Evolutionary conservation across 2,888 invertebrate genomes (phyloP).

Genomic region (Lycophotia porphyrea): DNA sequence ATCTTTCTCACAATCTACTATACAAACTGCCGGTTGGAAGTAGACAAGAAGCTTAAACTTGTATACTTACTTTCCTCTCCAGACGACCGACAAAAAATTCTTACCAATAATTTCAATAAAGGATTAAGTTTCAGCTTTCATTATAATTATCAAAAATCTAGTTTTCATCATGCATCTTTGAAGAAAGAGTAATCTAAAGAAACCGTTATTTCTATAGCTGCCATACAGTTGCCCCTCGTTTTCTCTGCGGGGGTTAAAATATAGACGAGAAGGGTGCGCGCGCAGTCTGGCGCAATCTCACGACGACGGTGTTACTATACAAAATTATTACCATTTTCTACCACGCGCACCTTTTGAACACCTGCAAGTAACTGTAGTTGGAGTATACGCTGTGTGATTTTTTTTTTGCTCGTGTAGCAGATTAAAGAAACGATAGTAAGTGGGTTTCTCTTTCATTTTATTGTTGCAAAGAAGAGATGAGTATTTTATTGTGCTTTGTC

Average conservation of each 20-base stretch:
- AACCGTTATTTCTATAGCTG: slow-evolving; percentile 56
- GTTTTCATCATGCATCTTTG: slow-evolving; percentile 24
- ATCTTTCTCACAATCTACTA: background rate
- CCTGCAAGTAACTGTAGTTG: slow-evolving; percentile 60
- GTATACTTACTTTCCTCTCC: no score
- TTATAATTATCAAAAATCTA: slow-evolving; percentile 1
- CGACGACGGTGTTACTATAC: slow-evolving; percentile 43
- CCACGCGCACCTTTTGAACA: slow-evolving; percentile 57
- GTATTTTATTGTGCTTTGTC: background rate
- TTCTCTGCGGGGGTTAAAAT: slow-evolving; percentile 38
- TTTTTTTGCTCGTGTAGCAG: slow-evolving; percentile 31
- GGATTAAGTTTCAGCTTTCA: background rate
- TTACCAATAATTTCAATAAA: background rate
- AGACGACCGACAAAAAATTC: background rate
- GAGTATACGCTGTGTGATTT: slow-evolving; percentile 39
- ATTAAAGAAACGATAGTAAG: slow-evolving; percentile 26
- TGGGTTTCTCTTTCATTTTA: slow-evolving; percentile 40
- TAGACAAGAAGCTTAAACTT: background rate
- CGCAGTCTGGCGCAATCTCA: slow-evolving; percentile 45
- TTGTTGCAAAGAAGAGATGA: background rate
- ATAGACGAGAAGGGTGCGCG: slow-evolving; percentile 52
- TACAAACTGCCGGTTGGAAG: background rate
- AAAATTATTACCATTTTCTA: slow-evolving; percentile 59
- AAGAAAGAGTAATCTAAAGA: slow-evolving; percentile 15
- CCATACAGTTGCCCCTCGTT: slow-evolving; percentile 33